Percentiles rank a stretch among this genome's conserved stretches.
Conservation (phyloP, 2,113 vertebrate species). For the Microtus pennsylvanicus region DNA sequence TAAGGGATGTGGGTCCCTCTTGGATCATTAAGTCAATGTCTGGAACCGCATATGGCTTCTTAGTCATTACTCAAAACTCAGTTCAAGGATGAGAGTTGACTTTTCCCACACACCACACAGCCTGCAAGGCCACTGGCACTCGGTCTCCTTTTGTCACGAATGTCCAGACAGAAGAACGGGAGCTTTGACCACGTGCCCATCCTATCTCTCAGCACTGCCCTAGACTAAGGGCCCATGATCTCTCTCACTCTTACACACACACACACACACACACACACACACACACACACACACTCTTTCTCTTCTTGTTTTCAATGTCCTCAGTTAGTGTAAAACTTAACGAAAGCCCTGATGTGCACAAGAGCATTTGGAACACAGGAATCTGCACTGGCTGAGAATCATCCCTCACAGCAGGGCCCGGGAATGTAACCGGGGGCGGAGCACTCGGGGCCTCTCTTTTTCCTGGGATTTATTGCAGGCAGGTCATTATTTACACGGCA, state of each 20-base stretch:
- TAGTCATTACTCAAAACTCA: constrained; percentile 71
- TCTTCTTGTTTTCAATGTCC: constrained; percentile 85
- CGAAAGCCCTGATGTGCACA: constrained; percentile 89
- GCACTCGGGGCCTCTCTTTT: constrained; percentile 86
- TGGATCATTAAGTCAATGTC: constrained; percentile 44
- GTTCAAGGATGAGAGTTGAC: background rate
- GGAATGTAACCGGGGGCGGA: constrained; percentile 88
- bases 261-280: no score
- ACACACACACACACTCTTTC: background rate
- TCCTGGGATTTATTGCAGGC: constrained; percentile 90
- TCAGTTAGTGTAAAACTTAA: constrained; percentile 88
- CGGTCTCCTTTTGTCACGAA: accelerated
- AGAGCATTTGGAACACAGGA: constrained; percentile 90
- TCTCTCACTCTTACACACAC: background rate
- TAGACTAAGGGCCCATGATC: constrained; percentile 65
- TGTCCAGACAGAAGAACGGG: constrained; percentile 51
- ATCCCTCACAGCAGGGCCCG: constrained; percentile 89
- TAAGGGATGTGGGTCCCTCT: constrained; percentile 56
- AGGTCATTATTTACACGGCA: constrained; percentile 91
- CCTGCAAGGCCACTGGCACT: no score
- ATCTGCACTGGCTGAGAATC: constrained; percentile 89
- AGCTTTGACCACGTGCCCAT: constrained; percentile 55
- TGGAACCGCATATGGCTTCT: constrained; percentile 58
- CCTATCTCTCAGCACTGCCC: constrained; percentile 75
- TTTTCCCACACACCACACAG: accelerated